A percentile compares a stretch with the other conserved stretches of the same genome.
These are phyloP conservation scores for Polyploca ridens DNA, from an alignment of 2,888 invertebrate species.

Conservation along the genomic window DNA sequence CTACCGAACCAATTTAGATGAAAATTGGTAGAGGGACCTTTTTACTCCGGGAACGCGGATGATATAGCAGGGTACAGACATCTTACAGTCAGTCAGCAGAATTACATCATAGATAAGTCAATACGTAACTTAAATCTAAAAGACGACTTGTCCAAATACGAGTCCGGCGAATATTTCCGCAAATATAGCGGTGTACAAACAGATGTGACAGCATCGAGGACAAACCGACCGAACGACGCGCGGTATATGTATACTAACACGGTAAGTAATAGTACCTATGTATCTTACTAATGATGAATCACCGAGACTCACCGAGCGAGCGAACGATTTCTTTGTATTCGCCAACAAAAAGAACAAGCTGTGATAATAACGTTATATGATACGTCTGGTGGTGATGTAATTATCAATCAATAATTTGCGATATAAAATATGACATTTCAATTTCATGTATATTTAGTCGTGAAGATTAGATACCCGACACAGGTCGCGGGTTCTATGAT, in stretches of 20 bases:
- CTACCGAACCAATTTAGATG: no score
- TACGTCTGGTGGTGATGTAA: neutral
- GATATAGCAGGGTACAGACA: no score
- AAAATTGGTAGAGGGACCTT: no score
- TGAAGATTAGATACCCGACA: no score
- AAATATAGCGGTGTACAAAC: neutral
- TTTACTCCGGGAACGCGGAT: no score
- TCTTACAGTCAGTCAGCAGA: neutral
- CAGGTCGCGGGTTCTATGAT: no score
- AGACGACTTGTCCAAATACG: neutral
- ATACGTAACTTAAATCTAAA: neutral
- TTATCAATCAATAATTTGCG: neutral
- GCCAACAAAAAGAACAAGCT: neutral
- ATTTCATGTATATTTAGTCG: no score
- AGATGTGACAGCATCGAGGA: neutral
- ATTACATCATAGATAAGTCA: conserved; percentile 1
- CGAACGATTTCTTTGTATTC: neutral
- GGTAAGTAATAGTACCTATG: no score
- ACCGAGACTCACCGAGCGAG: neutral
- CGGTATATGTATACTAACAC: no score
- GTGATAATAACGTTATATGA: neutral
- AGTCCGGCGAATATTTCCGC: neutral
- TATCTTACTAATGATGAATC: no score
- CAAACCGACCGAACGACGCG: no score
- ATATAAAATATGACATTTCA: neutral